Evolutionary conservation across 2,797 vertebrate species (phyloP), one percentile per base, ranked within the genome.

Genomic region (Pseudomugil gertrudae): DNA sequence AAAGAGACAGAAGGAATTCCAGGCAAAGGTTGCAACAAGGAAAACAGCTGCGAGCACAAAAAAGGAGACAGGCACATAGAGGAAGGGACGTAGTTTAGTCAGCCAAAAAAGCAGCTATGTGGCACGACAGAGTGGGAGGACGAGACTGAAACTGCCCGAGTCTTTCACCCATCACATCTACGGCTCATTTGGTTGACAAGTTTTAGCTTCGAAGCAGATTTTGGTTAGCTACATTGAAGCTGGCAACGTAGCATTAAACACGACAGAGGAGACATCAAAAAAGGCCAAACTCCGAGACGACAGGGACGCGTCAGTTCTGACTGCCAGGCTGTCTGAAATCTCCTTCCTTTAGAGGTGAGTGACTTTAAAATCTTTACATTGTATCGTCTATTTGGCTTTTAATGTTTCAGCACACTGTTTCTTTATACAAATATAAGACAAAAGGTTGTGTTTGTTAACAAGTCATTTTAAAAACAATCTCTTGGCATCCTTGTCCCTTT

Each of bases 1-100:
- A 95, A 95, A 94, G 94, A 66, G 88, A 84, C 90, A 76, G 72
- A 53, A 75, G 66, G 17, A 69, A 81, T 72, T 90, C 80, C 57
- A 91, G 76, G 81, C 83, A 65, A 90, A 86, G 89, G 82, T 84
- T 90, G 79, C 72, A 84, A 87, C 87, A 90, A 85, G 87, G 85
- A 87, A 89, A 91, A 92, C 91, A 88, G 85, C 86, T 90, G 85
- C 84, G 78, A 84, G 72, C 79, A 79, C 64, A 75, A 61, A 77
- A 56, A 48, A 51, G 11, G 17, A 52, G 58, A 67, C 57, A 76
- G 61, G 19, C 53, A 79, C 36, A 35, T 66, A 83, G 72, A 85
- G 82, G 85, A 84, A 85, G 81, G 58, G 84, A 90, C 85, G 77
- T 71, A 75, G 56, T 59, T 53, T 43, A 47, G 80, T 74, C 61